Conservation (phyloP, 2,888 invertebrate genomes). For the Dolichomitus sp. region DNA sequence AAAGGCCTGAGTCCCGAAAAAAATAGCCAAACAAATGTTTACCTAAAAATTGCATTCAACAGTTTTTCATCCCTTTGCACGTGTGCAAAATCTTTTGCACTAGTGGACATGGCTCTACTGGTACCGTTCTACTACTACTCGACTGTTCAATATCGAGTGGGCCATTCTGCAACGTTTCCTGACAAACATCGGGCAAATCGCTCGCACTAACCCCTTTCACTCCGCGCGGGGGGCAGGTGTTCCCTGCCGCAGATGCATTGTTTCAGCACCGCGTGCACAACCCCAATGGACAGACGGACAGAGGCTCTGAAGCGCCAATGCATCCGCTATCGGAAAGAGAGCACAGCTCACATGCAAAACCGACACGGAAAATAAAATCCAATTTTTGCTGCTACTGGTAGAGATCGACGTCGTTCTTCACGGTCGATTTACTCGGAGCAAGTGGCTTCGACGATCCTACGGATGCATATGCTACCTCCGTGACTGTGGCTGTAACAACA, state of each 20-base stretch:
- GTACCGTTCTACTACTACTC: not conserved
- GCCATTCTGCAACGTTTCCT: conserved; percentile 29
- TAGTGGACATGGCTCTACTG: not conserved
- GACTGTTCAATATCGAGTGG: conserved; percentile 24
- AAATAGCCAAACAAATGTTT: conserved; percentile 31
- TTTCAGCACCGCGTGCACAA: conserved; percentile 26
- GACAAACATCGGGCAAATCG: conserved; percentile 54
- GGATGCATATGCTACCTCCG: conserved; percentile 23
- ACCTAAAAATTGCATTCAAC: conserved; percentile 14
- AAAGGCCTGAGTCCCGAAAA: not conserved
- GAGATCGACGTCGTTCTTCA: conserved; percentile 39
- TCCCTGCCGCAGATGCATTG: conserved; percentile 55
- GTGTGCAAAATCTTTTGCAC: not conserved
- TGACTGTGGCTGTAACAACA: conserved; percentile 22
- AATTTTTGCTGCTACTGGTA: conserved; percentile 24
- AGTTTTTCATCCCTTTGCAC: conserved; percentile 10
- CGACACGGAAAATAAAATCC: conserved; percentile 43
- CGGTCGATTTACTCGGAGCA: conserved; percentile 44
- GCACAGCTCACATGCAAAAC: conserved; percentile 11
- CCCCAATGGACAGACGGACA: conserved; percentile 11
- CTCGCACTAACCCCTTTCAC: conserved; percentile 55
- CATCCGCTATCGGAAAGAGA: conserved; percentile 12
- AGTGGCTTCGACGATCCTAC: not conserved
- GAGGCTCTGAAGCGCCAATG: not conserved
- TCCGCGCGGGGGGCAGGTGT: conserved; percentile 48